A percentile compares a stretch with the other conserved stretches of the same genome.
phyloP scores from a whole-genome alignment of 2,113 vertebrate species.

The Bos indicus region DNA sequence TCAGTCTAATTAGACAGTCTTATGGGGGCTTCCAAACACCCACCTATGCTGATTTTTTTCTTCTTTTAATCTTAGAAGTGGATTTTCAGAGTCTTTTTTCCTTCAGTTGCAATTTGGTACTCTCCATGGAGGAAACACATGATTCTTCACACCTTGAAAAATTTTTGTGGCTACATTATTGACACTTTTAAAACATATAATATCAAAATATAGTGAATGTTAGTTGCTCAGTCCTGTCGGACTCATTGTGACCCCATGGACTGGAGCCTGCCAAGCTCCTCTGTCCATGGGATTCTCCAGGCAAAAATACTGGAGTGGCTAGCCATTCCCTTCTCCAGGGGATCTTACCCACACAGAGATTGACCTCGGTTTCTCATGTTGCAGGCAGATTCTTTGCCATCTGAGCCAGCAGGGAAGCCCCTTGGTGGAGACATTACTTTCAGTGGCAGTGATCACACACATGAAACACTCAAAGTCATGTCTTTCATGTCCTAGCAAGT shows the following conservation, averaged over 20 bases:
- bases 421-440: neutral
- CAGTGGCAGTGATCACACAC: neutral
- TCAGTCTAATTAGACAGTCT: constrained; percentile 68
- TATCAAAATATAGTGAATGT: neutral
- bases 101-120: neutral
- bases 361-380: neutral
- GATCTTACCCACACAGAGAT: neutral
- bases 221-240: neutral
- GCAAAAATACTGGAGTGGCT: neutral
- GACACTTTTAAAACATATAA: neutral
- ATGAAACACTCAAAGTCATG: neutral
- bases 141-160: neutral
- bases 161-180: neutral
- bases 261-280: neutral
- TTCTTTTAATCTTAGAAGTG: constrained; percentile 1
- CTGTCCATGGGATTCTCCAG: neutral
- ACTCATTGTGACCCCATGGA: neutral
- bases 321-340: neutral
- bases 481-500: neutral
- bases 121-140: neutral
- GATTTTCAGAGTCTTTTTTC: neutral
- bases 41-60: neutral
- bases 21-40: constrained; percentile 18
- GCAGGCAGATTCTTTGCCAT: neutral
- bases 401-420: neutral